Percentiles rank a stretch among this genome's conserved stretches.
Conservation (phyloP, 2,888 invertebrate species). For the Ichneumoninae sp. region DNA sequence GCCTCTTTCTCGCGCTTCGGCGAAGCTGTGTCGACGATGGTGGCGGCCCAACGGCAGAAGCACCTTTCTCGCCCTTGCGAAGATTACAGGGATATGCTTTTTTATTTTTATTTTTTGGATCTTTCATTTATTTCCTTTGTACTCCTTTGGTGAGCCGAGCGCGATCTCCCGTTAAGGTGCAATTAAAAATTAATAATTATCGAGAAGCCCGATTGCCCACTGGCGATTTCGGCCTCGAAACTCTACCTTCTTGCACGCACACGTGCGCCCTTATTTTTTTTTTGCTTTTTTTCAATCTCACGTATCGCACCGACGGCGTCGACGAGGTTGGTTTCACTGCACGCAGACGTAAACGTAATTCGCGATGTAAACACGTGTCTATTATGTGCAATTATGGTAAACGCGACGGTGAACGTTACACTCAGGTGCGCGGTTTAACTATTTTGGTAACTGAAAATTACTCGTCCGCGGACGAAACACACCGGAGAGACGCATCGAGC, state of each 20-base stretch:
- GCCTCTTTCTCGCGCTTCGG: constrained; percentile 48
- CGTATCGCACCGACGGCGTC: constrained; percentile 9
- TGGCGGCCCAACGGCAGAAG: constrained; percentile 33
- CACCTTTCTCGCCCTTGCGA: constrained; percentile 24
- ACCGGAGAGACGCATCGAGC: constrained; percentile 4
- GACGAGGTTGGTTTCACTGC: neutral
- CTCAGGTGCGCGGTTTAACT: constrained; percentile 63
- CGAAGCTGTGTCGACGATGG: constrained; percentile 19
- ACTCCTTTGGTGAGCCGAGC: constrained; percentile 11
- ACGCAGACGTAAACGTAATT: constrained; percentile 45
- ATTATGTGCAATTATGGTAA: constrained; percentile 66
- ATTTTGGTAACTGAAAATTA: constrained; percentile 74
- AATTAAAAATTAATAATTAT: constrained; percentile 71
- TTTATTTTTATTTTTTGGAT: constrained; percentile 41
- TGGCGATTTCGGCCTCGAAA: constrained; percentile 28
- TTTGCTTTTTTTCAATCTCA: neutral
- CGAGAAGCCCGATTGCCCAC: constrained; percentile 51
- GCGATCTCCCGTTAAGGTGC: constrained; percentile 61
- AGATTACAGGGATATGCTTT: constrained; percentile 51
- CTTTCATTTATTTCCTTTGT: constrained; percentile 48
- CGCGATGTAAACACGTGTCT: constrained; percentile 66
- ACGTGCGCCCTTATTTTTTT: neutral
- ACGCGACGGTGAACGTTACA: constrained; percentile 65
- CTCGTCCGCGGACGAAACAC: constrained; percentile 41
- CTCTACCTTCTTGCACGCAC: constrained; percentile 1